Conservation (phyloP, 2,113 vertebrate genomes). For the Pica pica region DNA sequence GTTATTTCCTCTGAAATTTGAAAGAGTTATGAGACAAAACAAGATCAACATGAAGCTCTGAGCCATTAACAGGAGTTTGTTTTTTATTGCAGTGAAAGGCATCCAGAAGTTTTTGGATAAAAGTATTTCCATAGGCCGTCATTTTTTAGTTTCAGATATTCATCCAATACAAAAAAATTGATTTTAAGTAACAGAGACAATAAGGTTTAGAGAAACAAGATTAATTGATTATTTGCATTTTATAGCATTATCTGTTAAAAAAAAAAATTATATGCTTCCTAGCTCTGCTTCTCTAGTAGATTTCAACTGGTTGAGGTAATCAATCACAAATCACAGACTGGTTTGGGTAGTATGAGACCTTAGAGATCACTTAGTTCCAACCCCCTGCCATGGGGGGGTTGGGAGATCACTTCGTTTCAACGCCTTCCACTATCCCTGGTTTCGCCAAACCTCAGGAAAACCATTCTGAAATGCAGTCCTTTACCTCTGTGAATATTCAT, state of each 20-base stretch:
- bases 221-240: not conserved
- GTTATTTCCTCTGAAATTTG: constrained; percentile 64
- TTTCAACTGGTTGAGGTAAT: not conserved
- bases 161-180: not conserved
- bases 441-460: not conserved
- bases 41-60: not conserved
- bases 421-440: not conserved
- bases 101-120: not conserved
- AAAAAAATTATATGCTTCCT: not conserved
- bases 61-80: not conserved
- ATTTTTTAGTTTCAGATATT: not conserved
- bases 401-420: not conserved
- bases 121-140: not conserved
- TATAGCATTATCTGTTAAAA: not conserved
- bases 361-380: not conserved
- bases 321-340: not conserved
- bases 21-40: not conserved
- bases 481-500: not conserved
- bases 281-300: not conserved
- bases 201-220: not conserved
- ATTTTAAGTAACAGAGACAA: not conserved
- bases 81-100: not conserved
- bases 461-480: not conserved
- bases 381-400: not conserved
- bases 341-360: not conserved